phyloP scores from a whole-genome alignment of 2,888 invertebrate genomes.

The Tridacna gigas region DNA sequence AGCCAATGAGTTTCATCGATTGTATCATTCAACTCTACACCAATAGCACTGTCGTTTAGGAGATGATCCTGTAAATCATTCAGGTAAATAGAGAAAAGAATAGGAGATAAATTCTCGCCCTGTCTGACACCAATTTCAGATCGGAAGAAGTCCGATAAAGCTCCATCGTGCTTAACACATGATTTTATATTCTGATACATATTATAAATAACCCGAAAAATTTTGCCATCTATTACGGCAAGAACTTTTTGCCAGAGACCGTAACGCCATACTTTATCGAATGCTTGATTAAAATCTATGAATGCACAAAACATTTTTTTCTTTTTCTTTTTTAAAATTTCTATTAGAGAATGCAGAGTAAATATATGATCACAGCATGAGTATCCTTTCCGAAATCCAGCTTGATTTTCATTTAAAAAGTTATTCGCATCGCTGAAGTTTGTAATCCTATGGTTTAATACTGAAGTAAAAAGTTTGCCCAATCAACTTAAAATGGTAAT shows the following conservation, averaged over 20 bases:
- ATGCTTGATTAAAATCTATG: slow-evolving; percentile 40
- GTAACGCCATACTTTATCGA: slow-evolving; percentile 33
- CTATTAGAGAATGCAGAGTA: slow-evolving; percentile 17
- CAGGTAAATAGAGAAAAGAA: slow-evolving; percentile 38
- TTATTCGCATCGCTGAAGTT: slow-evolving; percentile 22
- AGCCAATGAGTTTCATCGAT: slow-evolving; percentile 2
- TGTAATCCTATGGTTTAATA: slow-evolving; percentile 37
- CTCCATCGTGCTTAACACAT: slow-evolving; percentile 4
- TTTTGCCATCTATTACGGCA: slow-evolving; percentile 18
- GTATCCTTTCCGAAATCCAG: slow-evolving; percentile 36
- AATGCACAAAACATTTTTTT: slow-evolving; percentile 36
- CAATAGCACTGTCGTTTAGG: not conserved
- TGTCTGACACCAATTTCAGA: slow-evolving; percentile 38
- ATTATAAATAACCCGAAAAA: slow-evolving; percentile 30
- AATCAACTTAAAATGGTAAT: slow-evolving; percentile 43
- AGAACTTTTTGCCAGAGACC: slow-evolving; percentile 38
- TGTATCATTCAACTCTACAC: not conserved
- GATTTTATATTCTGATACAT: slow-evolving; percentile 38
- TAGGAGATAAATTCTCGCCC: slow-evolving; percentile 40
- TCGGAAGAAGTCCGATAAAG: slow-evolving; percentile 15
- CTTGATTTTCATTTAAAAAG: slow-evolving; percentile 38
- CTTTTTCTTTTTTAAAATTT: slow-evolving; percentile 29
- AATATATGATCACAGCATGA: slow-evolving; percentile 46
- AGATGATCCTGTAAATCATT: slow-evolving; percentile 32
- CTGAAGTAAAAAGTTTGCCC: slow-evolving; percentile 48